These are phyloP conservation scores for Albula goreensis DNA, from an alignment of 2,113 vertebrate genomes.

Conservation along the genomic window DNA sequence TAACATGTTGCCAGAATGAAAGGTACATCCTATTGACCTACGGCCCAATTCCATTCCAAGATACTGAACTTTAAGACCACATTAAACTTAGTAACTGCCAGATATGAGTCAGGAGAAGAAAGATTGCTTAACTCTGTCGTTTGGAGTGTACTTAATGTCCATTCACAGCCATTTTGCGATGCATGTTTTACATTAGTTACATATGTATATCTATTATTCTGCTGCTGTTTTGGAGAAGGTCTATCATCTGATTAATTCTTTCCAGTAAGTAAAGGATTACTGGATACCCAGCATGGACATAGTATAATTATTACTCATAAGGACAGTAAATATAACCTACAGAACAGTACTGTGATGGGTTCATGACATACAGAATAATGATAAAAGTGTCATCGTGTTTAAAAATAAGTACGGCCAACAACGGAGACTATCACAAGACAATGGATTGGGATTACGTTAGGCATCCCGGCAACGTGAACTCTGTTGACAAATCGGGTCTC, in stretches of 20 bases:
- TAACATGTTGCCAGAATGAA: neutral
- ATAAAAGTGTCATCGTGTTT: neutral
- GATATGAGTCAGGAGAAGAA: slow-evolving; percentile 2
- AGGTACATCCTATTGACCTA: slow-evolving; percentile 12
- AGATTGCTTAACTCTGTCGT: slow-evolving; percentile 18
- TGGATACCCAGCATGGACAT: too few relatives aligned
- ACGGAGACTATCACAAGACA: neutral
- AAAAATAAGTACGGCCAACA: neutral
- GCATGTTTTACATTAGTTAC: neutral
- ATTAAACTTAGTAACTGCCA: slow-evolving; percentile 15
- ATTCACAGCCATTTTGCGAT: neutral
- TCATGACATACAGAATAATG: neutral
- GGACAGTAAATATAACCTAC: neutral
- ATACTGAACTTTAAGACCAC: neutral
- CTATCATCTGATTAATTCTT: neutral
- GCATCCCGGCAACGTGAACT: neutral
- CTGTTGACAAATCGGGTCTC: neutral
- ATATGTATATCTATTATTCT: neutral
- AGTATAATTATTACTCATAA: neutral
- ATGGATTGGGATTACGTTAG: neutral
- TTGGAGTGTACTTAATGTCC: slow-evolving; percentile 21
- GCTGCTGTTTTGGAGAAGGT: neutral
- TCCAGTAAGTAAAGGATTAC: neutral
- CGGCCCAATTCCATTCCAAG: slow-evolving; percentile 2
- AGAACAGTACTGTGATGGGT: neutral